Base-by-base conservation (phyloP, 2,888 invertebrate species). In the Caradrina kadenii region DNA sequence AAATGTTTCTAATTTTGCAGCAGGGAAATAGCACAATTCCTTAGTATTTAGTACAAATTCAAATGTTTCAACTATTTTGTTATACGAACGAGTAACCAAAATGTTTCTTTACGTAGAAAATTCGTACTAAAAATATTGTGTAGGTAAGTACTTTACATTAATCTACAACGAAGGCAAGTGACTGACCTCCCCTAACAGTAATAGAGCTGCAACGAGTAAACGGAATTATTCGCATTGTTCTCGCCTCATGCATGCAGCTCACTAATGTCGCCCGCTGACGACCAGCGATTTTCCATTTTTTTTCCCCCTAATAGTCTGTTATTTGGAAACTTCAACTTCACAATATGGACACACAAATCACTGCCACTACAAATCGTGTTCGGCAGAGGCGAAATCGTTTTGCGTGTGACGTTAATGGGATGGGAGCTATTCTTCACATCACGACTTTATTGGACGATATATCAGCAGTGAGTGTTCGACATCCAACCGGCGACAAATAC, bases 331-430 rank as follows among this genome's bases (percentile, higher is more conserved):
- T 88, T 88, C 86, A 87, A 87, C 84, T 84, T 87, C 87, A 87
- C 89, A 90, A 89, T 88, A 89, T 85, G 82, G 76, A 84, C 85
- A 83, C 88, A 93, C 92, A 92, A 93, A 93, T 93, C 91, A 90
- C 86, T 88, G 88, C 84, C 89, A 88, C 88, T 88, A 91, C 93
- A 93, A 92, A 93, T 91, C 89, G 89, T 82, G 83, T 89, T 89
- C 86, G 87, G 88, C 86, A 86, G 85, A 85, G 84, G 84, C 86
- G 84, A 87, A 88, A 91, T 89, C 90, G 92, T 88, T 92, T 90
- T 93, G 93, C 87, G 86, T 85, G 88, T 89, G 94, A 93, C 94
- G 89, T 92, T 93, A 93, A 94, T 93, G 91, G 92, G 90, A 93
- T 90, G 87, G 87, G 85, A 86, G 88, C 92, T 90, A 92, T 93